Conservation (phyloP, 2,797 vertebrate species). For the Manis pentadactyla region DNA sequence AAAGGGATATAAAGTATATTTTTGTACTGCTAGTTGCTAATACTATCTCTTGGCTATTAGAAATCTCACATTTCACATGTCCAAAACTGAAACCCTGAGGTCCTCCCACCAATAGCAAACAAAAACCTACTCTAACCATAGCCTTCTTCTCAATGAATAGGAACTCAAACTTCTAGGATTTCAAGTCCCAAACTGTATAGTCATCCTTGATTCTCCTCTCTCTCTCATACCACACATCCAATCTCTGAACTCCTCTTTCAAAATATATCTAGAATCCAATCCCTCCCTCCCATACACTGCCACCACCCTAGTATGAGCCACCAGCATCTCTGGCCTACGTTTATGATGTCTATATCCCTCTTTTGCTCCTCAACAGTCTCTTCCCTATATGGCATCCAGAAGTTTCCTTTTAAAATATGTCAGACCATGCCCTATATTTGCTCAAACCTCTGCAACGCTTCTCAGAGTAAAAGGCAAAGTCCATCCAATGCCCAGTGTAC, state of each 20-base stretch:
- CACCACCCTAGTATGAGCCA: background rate
- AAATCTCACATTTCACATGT: background rate
- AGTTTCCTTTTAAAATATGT: background rate
- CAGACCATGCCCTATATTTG: background rate
- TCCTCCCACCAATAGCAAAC: background rate
- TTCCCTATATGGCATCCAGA: background rate
- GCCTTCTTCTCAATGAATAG: background rate
- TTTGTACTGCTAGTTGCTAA: background rate
- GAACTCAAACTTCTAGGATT: background rate
- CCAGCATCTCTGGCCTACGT: background rate
- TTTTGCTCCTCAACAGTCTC: background rate
- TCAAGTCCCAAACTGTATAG: background rate
- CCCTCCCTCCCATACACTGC: background rate
- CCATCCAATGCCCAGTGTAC: background rate
- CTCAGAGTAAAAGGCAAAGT: background rate
- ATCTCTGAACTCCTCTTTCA: background rate
- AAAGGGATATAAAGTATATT: background rate
- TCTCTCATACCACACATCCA: background rate
- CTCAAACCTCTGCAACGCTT: background rate
- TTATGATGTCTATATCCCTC: background rate
- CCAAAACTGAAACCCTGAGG: background rate
- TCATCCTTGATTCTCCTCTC: background rate
- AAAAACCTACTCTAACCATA: background rate
- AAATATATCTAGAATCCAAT: background rate
- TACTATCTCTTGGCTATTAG: background rate